Conservation (phyloP, 2,113 vertebrate species). For the Ailurus styani region DNA sequence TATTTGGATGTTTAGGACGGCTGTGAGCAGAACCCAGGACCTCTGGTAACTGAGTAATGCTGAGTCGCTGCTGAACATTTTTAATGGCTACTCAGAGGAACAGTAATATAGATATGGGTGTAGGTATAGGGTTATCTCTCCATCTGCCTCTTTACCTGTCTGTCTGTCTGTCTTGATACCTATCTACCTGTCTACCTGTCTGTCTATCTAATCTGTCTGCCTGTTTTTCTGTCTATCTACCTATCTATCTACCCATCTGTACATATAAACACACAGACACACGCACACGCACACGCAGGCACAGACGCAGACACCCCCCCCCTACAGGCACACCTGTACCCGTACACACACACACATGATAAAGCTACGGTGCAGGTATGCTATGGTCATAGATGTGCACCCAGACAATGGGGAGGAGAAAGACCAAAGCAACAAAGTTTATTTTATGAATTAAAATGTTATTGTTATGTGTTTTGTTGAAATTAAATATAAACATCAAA, state of each 20-base stretch:
- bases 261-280: not conserved
- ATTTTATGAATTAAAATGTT: not conserved
- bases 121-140: not conserved
- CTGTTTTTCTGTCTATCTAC: too few relatives aligned
- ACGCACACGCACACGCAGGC: not conserved
- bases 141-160: not conserved
- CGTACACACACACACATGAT: not conserved
- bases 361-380: too few relatives aligned
- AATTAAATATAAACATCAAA: not conserved
- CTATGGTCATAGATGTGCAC: rapidly evolving
- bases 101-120: rapidly evolving
- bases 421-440: not conserved
- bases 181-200: not conserved
- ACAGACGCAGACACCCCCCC: not conserved
- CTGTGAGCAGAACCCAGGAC: constrained; percentile 18
- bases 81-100: not conserved
- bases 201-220: not conserved
- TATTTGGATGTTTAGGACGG: constrained; percentile 60
- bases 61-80: not conserved
- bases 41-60: constrained; percentile 2
- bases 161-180: not conserved
- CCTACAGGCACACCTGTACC: not conserved
- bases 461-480: not conserved
- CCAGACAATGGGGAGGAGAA: not conserved
- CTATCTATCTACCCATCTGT: not conserved